These are phyloP conservation scores for Ephialtes manifestator DNA, from an alignment of 2,888 invertebrate genomes.

Conservation along the genomic window DNA sequence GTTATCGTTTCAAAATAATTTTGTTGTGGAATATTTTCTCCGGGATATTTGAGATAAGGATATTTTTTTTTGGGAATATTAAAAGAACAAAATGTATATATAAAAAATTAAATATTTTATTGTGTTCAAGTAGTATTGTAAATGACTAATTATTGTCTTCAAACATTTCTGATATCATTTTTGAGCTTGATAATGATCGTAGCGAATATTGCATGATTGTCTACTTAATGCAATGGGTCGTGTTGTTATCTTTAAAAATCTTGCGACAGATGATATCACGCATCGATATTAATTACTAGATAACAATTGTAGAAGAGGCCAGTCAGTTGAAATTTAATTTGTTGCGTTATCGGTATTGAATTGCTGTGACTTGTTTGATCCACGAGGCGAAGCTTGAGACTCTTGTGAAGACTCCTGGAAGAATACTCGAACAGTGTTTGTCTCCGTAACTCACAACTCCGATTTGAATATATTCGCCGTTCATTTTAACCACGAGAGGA, in stretches of 20 bases:
- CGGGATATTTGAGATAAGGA: too few species aligned
- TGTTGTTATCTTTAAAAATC: background rate
- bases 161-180: background rate
- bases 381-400: constrained; percentile 67
- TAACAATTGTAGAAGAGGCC: background rate
- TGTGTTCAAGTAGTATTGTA: background rate
- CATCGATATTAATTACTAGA: background rate
- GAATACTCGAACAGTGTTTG: constrained; percentile 70
- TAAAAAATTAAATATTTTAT: background rate
- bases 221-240: background rate
- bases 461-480: constrained; percentile 70
- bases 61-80: too few species aligned
- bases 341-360: constrained; percentile 43
- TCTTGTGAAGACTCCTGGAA: constrained; percentile 73
- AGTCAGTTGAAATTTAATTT: background rate
- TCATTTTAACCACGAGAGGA: constrained; percentile 68
- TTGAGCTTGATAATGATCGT: background rate
- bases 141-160: background rate
- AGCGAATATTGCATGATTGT: background rate
- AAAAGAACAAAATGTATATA: too few species aligned
- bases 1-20: too few species aligned
- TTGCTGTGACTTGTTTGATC: constrained; percentile 72
- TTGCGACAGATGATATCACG: background rate
- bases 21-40: too few species aligned
- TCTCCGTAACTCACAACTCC: constrained; percentile 79